Base-by-base conservation (phyloP, 2,113 vertebrate species). In the Sinocyclocheilus grahami region DNA sequence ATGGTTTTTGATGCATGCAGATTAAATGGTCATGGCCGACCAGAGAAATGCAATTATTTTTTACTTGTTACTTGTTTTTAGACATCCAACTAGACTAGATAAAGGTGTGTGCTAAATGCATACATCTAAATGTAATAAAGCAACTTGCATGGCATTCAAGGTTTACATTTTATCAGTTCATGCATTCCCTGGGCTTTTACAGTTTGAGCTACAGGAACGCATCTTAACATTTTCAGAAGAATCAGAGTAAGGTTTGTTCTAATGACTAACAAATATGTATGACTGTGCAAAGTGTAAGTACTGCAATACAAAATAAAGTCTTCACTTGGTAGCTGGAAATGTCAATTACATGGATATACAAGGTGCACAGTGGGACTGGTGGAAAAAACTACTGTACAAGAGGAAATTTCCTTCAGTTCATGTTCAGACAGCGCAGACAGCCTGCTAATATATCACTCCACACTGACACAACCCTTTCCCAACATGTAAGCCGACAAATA, bases 401-500 rank as follows among this genome's bases (percentile, higher is more conserved):
- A 30, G 72, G 53, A 20, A 27, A 60, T 60, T 42, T 74, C 39
- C 63, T 71, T 51, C 5, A 82, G 4, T 13, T 62, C 3, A 37
- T 39, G 20, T 55, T n/a, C 82, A 76, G 7, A 20, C 81, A 86
- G 67, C 9, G 18, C 82, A 76, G 7, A 20, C 81, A 86, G 67
- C 5, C 24, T 37, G 20, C 3, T 63, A n/a, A 82, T 51, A 75
- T 22, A 65, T 82, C 53, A 62, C 53, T 48, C 20, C 22, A 46
- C 55, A 63, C 37, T 27, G 55, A 60, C 71, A 74, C 30, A 27
- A 60, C 20, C 37, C 53, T 83, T 83, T 83, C 69, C 82, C 3
- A 37, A 78, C 16, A 53, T 22, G 78, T 12, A 60, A 27, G 8
- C 77, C 20, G 48, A 39, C 65, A 63, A 18, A 62, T 27, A 65